phyloP scores from a whole-genome alignment of 2,113 vertebrate species.

The Petrocephalus microphthalmus region DNA sequence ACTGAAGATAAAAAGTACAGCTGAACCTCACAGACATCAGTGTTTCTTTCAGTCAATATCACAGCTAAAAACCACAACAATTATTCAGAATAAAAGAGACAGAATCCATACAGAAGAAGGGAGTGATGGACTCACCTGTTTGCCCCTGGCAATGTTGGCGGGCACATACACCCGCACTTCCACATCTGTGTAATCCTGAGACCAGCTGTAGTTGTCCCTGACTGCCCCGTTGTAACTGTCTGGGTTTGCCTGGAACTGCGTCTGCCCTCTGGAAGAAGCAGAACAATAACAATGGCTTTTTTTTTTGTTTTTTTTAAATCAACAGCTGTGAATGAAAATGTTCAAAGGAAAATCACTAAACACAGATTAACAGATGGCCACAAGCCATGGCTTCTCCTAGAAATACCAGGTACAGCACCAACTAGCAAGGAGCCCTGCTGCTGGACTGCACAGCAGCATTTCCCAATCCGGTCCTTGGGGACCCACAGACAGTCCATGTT shows the following conservation, averaged over 20 bases:
- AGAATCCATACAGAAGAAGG: background rate
- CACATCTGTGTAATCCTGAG: slow-evolving; percentile 88
- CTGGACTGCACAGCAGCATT: background rate
- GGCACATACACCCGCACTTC: slow-evolving; percentile 86
- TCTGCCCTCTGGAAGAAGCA: slow-evolving; percentile 55
- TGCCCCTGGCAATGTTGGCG: slow-evolving; percentile 74
- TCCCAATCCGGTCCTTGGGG: too few species aligned
- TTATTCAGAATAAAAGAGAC: background rate
- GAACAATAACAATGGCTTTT: background rate
- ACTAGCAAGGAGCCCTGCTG: background rate
- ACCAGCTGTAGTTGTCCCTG: slow-evolving; percentile 77
- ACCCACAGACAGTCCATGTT: too few species aligned
- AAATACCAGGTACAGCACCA: background rate
- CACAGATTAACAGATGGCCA: background rate
- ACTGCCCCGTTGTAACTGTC: slow-evolving; percentile 94
- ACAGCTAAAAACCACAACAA: background rate
- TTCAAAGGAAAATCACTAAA: background rate
- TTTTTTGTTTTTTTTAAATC: too few species aligned
- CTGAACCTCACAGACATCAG: background rate
- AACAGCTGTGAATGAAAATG: background rate
- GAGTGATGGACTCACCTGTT: slow-evolving; percentile 66
- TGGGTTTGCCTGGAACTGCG: slow-evolving; percentile 68
- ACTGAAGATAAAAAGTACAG: background rate
- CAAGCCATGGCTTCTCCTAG: background rate
- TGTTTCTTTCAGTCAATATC: background rate